phyloP scores from a whole-genome alignment of 2,113 vertebrate species.

The Callopanchax toddi region DNA sequence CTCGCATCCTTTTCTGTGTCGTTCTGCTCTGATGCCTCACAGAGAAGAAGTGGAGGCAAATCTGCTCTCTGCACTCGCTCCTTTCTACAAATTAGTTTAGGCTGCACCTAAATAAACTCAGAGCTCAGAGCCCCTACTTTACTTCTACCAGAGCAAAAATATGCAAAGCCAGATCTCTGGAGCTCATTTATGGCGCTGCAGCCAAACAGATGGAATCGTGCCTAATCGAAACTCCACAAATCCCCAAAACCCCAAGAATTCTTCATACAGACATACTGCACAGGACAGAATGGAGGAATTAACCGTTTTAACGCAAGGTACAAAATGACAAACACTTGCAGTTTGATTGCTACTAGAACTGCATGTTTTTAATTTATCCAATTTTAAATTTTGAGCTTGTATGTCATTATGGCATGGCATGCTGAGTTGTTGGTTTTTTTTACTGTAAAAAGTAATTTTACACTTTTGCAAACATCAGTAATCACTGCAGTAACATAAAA shows the following conservation, averaged over 20 bases:
- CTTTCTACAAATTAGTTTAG: conserved; percentile 68
- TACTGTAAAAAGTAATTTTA: too few relatives aligned
- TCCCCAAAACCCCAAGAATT: conserved; percentile 7
- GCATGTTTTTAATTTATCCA: too few relatives aligned
- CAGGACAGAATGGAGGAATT: background rate
- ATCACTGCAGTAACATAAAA: too few relatives aligned
- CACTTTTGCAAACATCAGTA: too few relatives aligned
- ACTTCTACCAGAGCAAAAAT: conserved; percentile 49
- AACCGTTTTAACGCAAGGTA: conserved; percentile 1
- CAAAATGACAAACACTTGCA: background rate
- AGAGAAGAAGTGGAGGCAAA: conserved; percentile 65
- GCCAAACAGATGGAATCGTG: conserved; percentile 39
- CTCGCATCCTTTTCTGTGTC: conserved; percentile 47
- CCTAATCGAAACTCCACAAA: conserved; percentile 48
- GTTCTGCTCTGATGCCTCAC: conserved; percentile 71
- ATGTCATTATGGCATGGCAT: too few relatives aligned
- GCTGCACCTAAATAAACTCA: conserved; percentile 69
- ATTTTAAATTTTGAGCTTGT: too few relatives aligned
- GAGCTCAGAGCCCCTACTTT: conserved; percentile 50
- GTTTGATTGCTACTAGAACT: too few relatives aligned
- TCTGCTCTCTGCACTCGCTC: conserved; percentile 68
- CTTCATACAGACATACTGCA: background rate
- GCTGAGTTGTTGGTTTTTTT: too few relatives aligned
- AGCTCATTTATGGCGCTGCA: conserved; percentile 48
- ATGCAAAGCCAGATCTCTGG: conserved; percentile 59